phyloP scores from a whole-genome alignment of 2,797 vertebrate species.

The Hipposideros larvatus region DNA sequence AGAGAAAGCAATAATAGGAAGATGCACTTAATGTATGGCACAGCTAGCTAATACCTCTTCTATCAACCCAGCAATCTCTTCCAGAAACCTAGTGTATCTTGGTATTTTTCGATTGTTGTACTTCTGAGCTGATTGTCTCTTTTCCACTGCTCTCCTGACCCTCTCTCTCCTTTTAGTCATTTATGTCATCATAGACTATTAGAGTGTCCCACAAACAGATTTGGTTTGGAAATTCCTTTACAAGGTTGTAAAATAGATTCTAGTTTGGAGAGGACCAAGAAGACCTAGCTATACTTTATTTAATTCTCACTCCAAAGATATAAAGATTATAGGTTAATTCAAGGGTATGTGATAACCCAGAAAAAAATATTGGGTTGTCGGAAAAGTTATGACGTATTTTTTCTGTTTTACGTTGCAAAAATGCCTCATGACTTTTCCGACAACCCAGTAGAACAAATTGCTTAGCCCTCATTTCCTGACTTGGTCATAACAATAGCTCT shows the following conservation, averaged over 20 bases:
- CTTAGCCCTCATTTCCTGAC: neutral
- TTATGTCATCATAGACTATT: neutral
- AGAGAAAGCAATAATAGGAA: slow-evolving; percentile 6
- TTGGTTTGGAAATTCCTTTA: slow-evolving; percentile 9
- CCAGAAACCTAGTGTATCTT: neutral
- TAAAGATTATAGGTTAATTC: neutral
- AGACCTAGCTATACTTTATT: neutral
- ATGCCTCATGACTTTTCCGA: too few species aligned
- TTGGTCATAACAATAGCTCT: neutral
- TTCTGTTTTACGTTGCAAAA: too few species aligned
- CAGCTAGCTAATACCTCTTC: neutral
- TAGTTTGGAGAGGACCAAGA: neutral
- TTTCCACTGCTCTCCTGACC: neutral
- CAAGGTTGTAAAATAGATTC: neutral
- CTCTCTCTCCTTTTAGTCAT: neutral
- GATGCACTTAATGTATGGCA: neutral
- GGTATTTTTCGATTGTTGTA: neutral
- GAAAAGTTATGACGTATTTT: too few species aligned
- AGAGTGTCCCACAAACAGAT: neutral
- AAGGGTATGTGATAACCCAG: neutral
- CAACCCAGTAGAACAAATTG: neutral
- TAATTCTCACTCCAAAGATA: neutral
- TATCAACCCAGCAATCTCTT: neutral
- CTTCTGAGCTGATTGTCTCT: neutral
- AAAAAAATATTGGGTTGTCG: neutral